phyloP scores from a whole-genome alignment of 2,113 vertebrate genomes.

The Piaya cayana region DNA sequence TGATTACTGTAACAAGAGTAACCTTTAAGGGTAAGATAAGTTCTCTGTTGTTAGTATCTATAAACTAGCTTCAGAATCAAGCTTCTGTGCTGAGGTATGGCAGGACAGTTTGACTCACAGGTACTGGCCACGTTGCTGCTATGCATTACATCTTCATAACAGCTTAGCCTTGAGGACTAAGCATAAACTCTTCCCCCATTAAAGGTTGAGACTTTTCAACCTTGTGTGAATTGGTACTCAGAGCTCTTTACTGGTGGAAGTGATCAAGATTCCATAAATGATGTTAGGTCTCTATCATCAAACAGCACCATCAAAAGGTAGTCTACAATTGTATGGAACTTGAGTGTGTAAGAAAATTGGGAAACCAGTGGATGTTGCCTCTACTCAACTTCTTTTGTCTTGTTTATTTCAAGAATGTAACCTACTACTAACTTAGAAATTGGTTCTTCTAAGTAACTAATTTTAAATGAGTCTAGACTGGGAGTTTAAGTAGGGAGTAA shows the following conservation, averaged over 20 bases:
- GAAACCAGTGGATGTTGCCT: neutral
- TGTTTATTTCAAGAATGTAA: neutral
- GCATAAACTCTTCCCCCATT: neutral
- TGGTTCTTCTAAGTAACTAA: neutral
- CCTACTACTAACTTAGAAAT: neutral
- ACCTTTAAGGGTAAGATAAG: neutral
- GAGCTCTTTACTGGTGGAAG: neutral
- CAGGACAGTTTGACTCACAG: neutral
- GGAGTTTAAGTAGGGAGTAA: neutral
- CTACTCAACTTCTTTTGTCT: neutral
- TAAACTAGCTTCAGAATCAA: neutral
- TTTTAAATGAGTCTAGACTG: neutral
- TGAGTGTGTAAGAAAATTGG: neutral
- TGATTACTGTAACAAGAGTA: neutral
- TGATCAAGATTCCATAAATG: neutral
- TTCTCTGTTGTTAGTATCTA: neutral
- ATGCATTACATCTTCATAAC: neutral
- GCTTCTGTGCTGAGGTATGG: too few species aligned
- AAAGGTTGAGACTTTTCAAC: neutral
- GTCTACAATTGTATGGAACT: neutral
- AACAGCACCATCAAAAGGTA: neutral
- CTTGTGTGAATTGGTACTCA: neutral
- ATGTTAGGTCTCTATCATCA: neutral
- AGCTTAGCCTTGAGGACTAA: neutral
- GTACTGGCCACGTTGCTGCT: neutral